phyloP scores from a whole-genome alignment of 2,113 vertebrate genomes.

The western clawed frog (Xenopus tropicalis) region DNA sequence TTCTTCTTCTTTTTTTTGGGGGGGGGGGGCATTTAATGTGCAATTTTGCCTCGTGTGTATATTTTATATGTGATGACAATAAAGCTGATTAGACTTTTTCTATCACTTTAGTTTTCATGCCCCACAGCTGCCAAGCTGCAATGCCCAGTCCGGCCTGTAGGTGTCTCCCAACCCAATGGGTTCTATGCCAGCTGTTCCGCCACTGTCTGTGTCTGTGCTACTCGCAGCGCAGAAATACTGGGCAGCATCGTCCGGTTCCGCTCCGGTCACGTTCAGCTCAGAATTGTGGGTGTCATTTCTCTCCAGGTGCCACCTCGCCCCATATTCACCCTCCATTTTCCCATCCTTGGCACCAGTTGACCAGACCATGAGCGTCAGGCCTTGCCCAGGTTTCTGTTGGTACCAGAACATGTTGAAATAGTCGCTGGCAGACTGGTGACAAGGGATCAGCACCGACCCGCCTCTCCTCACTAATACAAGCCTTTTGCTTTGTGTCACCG shows the following conservation, averaged over 20 bases:
- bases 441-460: neutral
- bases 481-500: neutral
- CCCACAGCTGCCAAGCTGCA: too few relatives aligned
- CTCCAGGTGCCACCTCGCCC: neutral
- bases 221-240: constrained; percentile 26
- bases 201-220: neutral
- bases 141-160: too few relatives aligned
- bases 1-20: too few relatives aligned
- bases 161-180: neutral
- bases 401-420: constrained; percentile 25
- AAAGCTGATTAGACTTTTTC: too few relatives aligned
- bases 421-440: neutral
- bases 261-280: neutral
- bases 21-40: too few relatives aligned
- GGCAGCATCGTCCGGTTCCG: neutral
- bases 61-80: too few relatives aligned
- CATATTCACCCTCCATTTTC: constrained; percentile 1
- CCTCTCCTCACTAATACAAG: neutral
- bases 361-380: constrained; percentile 29
- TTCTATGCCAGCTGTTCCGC: neutral
- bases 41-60: too few relatives aligned
- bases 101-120: too few relatives aligned
- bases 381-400: constrained; percentile 9
- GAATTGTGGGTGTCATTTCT: neutral
- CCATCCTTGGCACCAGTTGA: neutral